phyloP scores from a whole-genome alignment of 2,113 vertebrate genomes.

The Strix uralensis region DNA sequence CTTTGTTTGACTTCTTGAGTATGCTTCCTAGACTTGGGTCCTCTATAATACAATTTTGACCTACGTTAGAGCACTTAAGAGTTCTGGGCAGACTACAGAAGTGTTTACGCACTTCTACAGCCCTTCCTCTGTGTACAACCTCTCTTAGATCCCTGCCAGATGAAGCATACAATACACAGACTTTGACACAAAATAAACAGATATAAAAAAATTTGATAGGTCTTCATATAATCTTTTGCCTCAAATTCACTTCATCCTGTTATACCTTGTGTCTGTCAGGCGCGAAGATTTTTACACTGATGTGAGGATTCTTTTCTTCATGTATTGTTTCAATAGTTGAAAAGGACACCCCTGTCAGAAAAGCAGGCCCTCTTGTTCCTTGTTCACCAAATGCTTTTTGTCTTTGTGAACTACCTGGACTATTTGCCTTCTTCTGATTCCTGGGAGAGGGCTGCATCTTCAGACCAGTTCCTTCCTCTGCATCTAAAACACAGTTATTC shows the following conservation, averaged over 20 bases:
- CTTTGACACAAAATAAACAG: background rate
- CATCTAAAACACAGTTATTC: background rate
- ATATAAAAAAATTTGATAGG: background rate
- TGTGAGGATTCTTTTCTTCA: background rate
- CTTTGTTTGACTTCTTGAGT: background rate
- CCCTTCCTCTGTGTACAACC: background rate
- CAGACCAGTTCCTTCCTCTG: background rate
- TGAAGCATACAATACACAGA: background rate
- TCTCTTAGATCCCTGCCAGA: background rate
- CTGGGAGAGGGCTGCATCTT: background rate
- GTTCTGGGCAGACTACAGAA: background rate
- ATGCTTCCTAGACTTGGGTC: background rate
- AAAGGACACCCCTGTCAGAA: background rate
- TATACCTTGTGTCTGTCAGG: background rate
- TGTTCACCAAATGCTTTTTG: background rate
- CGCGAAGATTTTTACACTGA: background rate
- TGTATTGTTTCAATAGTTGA: background rate
- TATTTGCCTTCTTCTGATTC: background rate
- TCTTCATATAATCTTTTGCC: background rate
- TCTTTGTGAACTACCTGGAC: background rate
- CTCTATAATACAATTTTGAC: background rate
- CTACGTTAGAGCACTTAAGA: background rate
- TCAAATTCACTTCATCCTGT: background rate
- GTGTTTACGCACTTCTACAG: background rate
- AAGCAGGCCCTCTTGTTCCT: background rate